Evolutionary conservation across 2,888 invertebrate genomes (phyloP), one percentile per base, ranked within the genome.

Genomic region (Apocheima hispidaria): DNA sequence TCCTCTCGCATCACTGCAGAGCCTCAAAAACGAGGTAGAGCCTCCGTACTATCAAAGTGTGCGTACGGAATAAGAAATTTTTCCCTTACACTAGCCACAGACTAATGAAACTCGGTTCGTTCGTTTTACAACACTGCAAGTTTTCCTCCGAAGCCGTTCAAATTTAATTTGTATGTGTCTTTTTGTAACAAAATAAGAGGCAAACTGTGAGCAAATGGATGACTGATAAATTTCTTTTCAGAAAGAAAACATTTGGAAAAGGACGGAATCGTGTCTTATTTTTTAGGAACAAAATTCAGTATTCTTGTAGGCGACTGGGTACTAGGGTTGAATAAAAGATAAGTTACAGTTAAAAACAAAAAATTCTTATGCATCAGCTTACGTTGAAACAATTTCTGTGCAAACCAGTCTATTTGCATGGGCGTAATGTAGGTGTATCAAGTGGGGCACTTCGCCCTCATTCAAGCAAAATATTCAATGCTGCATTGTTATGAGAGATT

Each of bases 1-100:
- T 84, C 58, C 69, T 90, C 81, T 52, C 85, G 77, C 91, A 87
- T 78, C 90, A 91, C 92, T 92, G 92, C 92, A 92, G 92, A 92
- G 91, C 88, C 86, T 90, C 90, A 85, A 92, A 91, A 92, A 92
- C 90, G 90, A 89, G 88, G 89, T 88, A 89, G 86, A 84, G 76
- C 79, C 84, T 80, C 75, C 80, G 83, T 87, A 86, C 80, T 87
- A 85, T 87, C 84, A 87, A 80, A 83, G 88, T 86, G 84, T 84
- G 82, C 84, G 87, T 87, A 82, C 73, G 76, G 79, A 85, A 85
- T 86, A 86, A 84, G 83, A 84, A 82, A 72, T 83, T 86, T 88
- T 90, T 87, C 82, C 81, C 80, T 79, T 80, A 83, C 78, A 81
- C 26, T n/a, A 71, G 71, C 81, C 86, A 88, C 83, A 87, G 85